These are phyloP conservation scores for Rhagologus leucostigma DNA, from an alignment of 2,113 vertebrate species.

Conservation along the genomic window DNA sequence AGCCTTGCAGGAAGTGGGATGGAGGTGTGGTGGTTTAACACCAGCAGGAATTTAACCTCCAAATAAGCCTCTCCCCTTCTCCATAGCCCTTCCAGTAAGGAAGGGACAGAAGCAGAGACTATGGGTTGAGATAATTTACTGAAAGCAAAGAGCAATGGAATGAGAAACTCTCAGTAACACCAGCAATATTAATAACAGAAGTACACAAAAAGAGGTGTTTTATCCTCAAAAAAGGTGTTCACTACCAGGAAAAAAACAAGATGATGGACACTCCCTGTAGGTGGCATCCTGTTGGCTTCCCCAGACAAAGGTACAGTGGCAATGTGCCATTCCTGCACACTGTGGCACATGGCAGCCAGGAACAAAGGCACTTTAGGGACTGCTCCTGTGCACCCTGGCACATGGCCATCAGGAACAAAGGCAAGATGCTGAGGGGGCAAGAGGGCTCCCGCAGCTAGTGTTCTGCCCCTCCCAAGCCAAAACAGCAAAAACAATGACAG, in stretches of 20 bases:
- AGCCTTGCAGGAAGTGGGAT: neutral
- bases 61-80: neutral
- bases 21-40: neutral
- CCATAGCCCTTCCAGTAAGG: no score
- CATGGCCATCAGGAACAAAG: neutral
- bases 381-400: neutral
- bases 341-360: neutral
- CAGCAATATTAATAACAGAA: neutral
- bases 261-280: neutral
- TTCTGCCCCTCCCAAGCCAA: neutral
- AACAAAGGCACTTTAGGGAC: neutral
- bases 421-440: accelerated
- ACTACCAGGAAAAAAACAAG: neutral
- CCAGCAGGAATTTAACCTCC: neutral
- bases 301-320: accelerated
- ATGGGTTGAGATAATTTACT: neutral
- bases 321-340: neutral
- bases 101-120: neutral
- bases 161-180: neutral
- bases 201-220: neutral
- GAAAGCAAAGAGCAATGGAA: neutral
- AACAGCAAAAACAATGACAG: neutral
- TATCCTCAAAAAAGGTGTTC: neutral
- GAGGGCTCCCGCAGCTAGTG: neutral
- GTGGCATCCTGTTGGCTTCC: neutral